Percentiles rank a stretch among this genome's conserved stretches.
Evolutionary conservation across 2,888 invertebrate genomes (phyloP).

Genomic region (Lasioglossum calceatum): DNA sequence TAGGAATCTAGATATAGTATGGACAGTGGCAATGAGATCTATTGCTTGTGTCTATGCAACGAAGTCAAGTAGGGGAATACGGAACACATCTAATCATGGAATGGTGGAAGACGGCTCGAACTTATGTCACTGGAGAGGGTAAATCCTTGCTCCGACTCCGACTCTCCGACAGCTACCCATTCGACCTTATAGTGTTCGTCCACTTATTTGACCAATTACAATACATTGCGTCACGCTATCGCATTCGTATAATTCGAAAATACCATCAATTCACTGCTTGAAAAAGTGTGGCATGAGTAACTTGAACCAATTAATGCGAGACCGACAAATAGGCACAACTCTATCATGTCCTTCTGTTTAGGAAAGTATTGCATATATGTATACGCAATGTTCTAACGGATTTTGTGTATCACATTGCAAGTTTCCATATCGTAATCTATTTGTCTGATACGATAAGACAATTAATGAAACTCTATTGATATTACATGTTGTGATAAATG

Average conservation of each 20-base stretch:
- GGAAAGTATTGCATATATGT: background rate
- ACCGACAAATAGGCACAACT: background rate
- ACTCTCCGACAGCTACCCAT: background rate
- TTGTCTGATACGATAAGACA: background rate
- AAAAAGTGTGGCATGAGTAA: background rate
- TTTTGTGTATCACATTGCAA: background rate
- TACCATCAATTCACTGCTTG: conserved; percentile 13
- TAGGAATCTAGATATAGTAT: background rate
- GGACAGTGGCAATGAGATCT: background rate
- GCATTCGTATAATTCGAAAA: conserved; percentile 22
- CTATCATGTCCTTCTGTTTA: background rate
- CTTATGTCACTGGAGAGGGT: background rate
- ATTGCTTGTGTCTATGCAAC: background rate
- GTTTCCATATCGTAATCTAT: background rate
- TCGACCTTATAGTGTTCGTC: conserved; percentile 3
- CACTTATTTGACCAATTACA: conserved; percentile 51
- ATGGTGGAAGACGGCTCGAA: background rate
- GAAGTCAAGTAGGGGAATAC: background rate
- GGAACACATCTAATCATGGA: background rate
- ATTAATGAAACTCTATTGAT: background rate
- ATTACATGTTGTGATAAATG: background rate
- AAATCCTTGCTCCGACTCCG: background rate
- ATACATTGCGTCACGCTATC: conserved; percentile 51
- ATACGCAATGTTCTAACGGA: background rate
- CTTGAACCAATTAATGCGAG: background rate